These are phyloP conservation scores for Melolontha melolontha DNA, from an alignment of 2,888 invertebrate species.

Conservation along the genomic window DNA sequence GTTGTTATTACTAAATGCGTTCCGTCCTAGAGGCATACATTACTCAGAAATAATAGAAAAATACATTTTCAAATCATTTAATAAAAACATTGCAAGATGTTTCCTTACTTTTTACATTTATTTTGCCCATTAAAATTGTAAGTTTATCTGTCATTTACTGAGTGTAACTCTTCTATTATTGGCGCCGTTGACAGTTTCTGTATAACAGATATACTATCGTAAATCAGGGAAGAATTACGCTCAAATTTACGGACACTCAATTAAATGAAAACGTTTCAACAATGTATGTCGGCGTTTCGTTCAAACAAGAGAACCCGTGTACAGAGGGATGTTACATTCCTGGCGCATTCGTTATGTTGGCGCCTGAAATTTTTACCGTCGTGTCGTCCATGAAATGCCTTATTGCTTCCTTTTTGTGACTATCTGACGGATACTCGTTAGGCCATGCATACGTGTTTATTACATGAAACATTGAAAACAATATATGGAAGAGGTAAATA, in stretches of 20 bases:
- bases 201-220: background rate
- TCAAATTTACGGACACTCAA: conserved; percentile 18
- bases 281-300: conserved; percentile 22
- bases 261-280: conserved; percentile 23
- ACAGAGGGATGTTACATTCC: conserved; percentile 27
- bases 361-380: conserved; percentile 40
- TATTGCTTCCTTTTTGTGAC: conserved; percentile 38
- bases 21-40: too few relatives aligned
- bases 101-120: too few relatives aligned
- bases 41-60: too few relatives aligned
- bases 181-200: background rate
- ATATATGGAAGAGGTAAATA: background rate
- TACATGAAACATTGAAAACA: conserved; percentile 5
- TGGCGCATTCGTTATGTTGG: conserved; percentile 37
- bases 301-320: conserved; percentile 23
- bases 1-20: too few relatives aligned
- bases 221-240: conserved; percentile 3
- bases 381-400: conserved; percentile 31
- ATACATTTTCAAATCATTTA: too few relatives aligned
- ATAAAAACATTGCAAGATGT: too few relatives aligned
- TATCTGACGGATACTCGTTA: conserved; percentile 1
- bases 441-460: background rate
- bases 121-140: background rate
- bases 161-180: background rate
- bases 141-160: background rate